These are phyloP conservation scores for Protonemura montana DNA, from an alignment of 2,888 invertebrate genomes.

Conservation along the genomic window DNA sequence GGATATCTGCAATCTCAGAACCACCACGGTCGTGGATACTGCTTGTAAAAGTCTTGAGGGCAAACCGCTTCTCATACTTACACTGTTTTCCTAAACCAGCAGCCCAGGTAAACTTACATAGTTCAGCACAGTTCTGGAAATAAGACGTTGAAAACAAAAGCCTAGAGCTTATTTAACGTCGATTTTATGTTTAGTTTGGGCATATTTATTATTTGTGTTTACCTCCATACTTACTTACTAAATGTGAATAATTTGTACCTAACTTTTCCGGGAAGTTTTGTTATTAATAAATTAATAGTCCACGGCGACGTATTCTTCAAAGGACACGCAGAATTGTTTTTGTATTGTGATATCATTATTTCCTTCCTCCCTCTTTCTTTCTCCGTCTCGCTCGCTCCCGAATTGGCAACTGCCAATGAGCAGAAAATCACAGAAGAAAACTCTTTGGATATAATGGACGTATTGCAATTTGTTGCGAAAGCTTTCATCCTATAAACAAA, in stretches of 20 bases:
- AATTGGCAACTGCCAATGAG: not conserved
- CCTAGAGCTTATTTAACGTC: not conserved
- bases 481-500: slow-evolving; percentile 4
- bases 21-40: not conserved
- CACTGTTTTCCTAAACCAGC: not conserved
- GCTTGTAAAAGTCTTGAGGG: not conserved
- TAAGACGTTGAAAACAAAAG: not conserved
- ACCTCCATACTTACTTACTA: not conserved
- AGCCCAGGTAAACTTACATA: too few species aligned
- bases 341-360: not conserved
- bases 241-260: not conserved
- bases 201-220: not conserved
- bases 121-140: too few species aligned
- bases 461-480: not conserved
- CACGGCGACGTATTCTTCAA: not conserved
- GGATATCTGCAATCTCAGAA: not conserved
- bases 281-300: not conserved
- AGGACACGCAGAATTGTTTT: not conserved
- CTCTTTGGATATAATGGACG: not conserved
- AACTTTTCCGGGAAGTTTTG: not conserved
- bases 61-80: not conserved
- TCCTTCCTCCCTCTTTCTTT: too few species aligned
- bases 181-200: not conserved
- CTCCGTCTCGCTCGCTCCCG: too few species aligned
- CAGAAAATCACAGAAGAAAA: not conserved